Evolutionary conservation across 2,888 invertebrate species (phyloP).

Genomic region (Mantis religiosa): DNA sequence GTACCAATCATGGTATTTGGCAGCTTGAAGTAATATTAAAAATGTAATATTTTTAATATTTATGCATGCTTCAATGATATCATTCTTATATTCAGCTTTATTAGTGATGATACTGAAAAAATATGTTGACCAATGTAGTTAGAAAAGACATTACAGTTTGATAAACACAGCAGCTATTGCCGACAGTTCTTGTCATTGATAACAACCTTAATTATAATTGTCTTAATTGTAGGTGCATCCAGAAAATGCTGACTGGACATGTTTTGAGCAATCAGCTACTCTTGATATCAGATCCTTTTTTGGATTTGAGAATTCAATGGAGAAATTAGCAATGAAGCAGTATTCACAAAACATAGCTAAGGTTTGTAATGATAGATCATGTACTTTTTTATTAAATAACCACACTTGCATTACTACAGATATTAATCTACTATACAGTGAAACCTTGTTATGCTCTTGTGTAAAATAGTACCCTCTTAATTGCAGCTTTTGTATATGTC

Average conservation of each 20-base stretch:
- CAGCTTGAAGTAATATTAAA: no score
- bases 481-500: no score
- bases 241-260: conserved; percentile 91
- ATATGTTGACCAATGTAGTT: no score
- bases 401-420: background rate
- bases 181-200: no score
- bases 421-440: background rate
- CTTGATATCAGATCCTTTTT: conserved; percentile 93
- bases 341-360: conserved; percentile 82
- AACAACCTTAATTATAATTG: background rate
- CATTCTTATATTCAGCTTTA: no score
- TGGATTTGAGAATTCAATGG: conserved; percentile 89
- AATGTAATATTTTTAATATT: no score
- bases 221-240: conserved; percentile 71
- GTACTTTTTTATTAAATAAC: no score
- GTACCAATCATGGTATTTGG: no score
- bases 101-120: no score
- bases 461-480: background rate
- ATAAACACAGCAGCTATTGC: no score
- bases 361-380: conserved; percentile 39
- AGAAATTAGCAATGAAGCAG: conserved; percentile 94
- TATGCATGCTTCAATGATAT: no score
- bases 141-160: no score
- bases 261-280: conserved; percentile 89
- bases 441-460: background rate